Conservation (phyloP, 2,888 invertebrate genomes). For the Agrotis clavis region DNA sequence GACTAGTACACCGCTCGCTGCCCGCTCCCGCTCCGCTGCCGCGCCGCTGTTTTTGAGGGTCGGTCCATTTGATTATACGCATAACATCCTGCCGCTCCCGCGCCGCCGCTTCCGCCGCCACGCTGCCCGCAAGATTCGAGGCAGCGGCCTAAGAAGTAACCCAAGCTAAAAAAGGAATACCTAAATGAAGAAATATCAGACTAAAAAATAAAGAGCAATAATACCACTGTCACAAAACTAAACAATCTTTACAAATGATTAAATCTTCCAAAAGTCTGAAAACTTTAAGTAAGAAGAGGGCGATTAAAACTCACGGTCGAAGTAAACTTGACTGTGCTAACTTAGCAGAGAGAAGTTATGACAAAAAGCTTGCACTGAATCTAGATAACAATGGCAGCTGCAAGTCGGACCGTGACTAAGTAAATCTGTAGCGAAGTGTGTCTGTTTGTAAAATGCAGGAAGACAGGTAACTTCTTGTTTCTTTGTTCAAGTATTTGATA, state of each 20-base stretch:
- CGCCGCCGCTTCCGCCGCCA: too few relatives aligned
- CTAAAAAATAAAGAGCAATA: background rate
- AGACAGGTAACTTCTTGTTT: conserved; percentile 7
- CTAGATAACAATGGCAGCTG: conserved; percentile 51
- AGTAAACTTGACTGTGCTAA: conserved; percentile 29
- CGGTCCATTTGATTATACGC: too few relatives aligned
- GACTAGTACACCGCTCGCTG: too few relatives aligned
- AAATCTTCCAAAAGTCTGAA: conserved; percentile 7
- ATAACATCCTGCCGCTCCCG: too few relatives aligned
- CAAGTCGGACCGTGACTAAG: conserved; percentile 37
- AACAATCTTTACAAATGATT: conserved; percentile 9
- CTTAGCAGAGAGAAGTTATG: conserved; percentile 42
- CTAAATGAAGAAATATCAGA: too few relatives aligned
- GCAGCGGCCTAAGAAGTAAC: too few relatives aligned
- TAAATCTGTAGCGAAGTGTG: conserved; percentile 36
- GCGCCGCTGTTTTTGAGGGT: too few relatives aligned
- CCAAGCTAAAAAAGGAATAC: too few relatives aligned
- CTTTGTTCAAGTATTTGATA: background rate
- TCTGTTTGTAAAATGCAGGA: conserved; percentile 23
- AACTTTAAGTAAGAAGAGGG: conserved; percentile 15
- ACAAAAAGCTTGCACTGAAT: conserved; percentile 55
- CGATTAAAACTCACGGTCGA: conserved; percentile 38
- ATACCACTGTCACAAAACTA: conserved; percentile 4
- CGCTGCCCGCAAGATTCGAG: too few relatives aligned
- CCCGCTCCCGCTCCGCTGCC: too few relatives aligned